Percentiles rank a stretch among this genome's conserved stretches.
phyloP scores from a whole-genome alignment of 2,113 vertebrate genomes.

The Cnemophilus loriae region DNA sequence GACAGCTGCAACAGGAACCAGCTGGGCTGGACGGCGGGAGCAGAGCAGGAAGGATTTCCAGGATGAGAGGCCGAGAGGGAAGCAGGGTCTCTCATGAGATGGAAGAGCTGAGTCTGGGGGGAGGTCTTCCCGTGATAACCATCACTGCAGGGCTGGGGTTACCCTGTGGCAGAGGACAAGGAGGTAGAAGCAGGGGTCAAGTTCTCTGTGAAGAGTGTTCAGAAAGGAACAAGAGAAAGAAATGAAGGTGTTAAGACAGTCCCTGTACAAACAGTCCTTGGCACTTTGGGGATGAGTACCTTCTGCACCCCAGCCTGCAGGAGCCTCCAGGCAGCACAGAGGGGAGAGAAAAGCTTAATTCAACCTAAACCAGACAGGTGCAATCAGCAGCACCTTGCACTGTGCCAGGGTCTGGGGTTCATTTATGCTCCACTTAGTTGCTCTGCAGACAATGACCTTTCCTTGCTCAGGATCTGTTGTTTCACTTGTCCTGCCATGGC shows the following conservation, averaged over 20 bases:
- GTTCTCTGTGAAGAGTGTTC: neutral
- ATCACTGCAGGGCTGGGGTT: neutral
- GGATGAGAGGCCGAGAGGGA: neutral
- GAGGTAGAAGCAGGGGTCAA: neutral
- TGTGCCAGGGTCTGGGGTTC: neutral
- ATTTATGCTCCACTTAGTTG: neutral
- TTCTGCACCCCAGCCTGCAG: neutral
- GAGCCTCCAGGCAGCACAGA: neutral
- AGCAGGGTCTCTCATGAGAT: neutral
- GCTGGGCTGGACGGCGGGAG: neutral
- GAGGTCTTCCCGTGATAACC: neutral
- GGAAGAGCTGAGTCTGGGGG: neutral
- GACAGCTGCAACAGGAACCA: constrained; percentile 30
- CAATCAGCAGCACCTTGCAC: neutral
- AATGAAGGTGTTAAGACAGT: neutral
- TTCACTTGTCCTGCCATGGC: neutral
- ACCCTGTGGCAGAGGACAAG: rapidly evolving
- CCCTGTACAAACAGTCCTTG: neutral
- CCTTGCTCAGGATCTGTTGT: neutral
- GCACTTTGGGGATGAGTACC: neutral
- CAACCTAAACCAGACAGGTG: neutral
- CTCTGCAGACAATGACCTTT: neutral
- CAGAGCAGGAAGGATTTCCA: neutral
- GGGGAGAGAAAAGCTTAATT: neutral
- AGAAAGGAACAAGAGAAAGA: neutral